Evolutionary conservation across 2,113 vertebrate species (phyloP).

Genomic region (Centropristis striata): DNA sequence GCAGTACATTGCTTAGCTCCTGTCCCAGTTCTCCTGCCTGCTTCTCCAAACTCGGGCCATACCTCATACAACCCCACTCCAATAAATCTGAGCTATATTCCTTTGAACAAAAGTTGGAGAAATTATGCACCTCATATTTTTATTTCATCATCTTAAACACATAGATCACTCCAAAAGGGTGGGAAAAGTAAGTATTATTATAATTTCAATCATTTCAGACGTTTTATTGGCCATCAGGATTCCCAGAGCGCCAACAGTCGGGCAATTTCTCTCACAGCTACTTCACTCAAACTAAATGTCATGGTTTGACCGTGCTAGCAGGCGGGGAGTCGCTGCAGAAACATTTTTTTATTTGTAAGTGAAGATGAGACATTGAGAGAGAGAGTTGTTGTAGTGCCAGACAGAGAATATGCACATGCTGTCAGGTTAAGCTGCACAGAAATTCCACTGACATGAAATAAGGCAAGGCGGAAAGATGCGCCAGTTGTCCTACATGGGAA

Average conservation of each 20-base stretch:
- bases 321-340: conserved; percentile 4
- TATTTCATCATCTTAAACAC: neutral
- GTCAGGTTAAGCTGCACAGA: conserved; percentile 13
- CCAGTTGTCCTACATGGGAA: conserved; percentile 27
- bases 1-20: too few species aligned
- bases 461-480: neutral
- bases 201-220: neutral
- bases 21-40: too few species aligned
- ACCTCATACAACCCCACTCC: too few species aligned
- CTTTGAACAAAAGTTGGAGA: too few species aligned
- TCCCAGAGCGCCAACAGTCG: neutral
- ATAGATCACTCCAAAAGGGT: neutral
- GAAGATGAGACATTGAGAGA: conserved; percentile 36
- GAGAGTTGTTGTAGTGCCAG: conserved; percentile 36
- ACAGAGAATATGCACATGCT: conserved; percentile 20
- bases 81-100: too few species aligned
- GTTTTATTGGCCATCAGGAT: neutral
- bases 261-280: conserved; percentile 16
- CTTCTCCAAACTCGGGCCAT: too few species aligned
- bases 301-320: conserved; percentile 37
- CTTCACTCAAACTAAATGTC: conserved; percentile 52
- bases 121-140: neutral
- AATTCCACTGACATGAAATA: conserved; percentile 20
- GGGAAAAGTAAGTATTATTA: neutral
- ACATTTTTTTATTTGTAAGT: conserved; percentile 23